Evolutionary conservation across 2,113 vertebrate species (phyloP).

Genomic region (Phoxinus phoxinus): DNA sequence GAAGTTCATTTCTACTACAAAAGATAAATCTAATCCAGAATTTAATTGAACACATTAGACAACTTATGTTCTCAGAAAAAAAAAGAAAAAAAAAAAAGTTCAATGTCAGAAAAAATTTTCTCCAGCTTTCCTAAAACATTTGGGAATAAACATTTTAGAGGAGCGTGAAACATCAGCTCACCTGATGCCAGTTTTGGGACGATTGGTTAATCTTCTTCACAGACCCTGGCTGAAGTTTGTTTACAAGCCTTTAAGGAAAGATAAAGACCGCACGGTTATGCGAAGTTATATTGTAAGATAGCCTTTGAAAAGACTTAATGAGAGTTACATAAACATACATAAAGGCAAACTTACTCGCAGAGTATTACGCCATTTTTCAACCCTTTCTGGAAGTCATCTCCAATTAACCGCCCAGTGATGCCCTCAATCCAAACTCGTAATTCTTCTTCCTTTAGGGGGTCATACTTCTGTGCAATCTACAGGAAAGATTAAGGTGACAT

Average conservation of each 20-base stretch:
- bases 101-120: background rate
- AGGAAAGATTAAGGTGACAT: background rate
- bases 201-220: slow-evolving; percentile 88
- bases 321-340: background rate
- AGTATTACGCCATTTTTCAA: slow-evolving; percentile 88
- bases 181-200: slow-evolving; percentile 92
- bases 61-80: background rate
- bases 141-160: background rate
- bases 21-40: background rate
- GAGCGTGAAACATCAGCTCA: slow-evolving; percentile 58
- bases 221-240: slow-evolving; percentile 84
- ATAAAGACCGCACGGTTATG: background rate
- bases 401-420: slow-evolving; percentile 80
- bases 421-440: slow-evolving; percentile 90
- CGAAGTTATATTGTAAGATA: background rate
- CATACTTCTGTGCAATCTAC: slow-evolving; percentile 93
- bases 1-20: background rate
- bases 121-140: background rate
- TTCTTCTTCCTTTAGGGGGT: slow-evolving; percentile 88
- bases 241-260: slow-evolving; percentile 82
- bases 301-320: background rate
- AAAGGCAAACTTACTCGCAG: slow-evolving; percentile 86
- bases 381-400: slow-evolving; percentile 91
- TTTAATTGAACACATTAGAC: background rate
- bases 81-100: background rate